These are phyloP conservation scores for Pasiphila rectangulata DNA, from an alignment of 2,888 invertebrate species.

Conservation along the genomic window DNA sequence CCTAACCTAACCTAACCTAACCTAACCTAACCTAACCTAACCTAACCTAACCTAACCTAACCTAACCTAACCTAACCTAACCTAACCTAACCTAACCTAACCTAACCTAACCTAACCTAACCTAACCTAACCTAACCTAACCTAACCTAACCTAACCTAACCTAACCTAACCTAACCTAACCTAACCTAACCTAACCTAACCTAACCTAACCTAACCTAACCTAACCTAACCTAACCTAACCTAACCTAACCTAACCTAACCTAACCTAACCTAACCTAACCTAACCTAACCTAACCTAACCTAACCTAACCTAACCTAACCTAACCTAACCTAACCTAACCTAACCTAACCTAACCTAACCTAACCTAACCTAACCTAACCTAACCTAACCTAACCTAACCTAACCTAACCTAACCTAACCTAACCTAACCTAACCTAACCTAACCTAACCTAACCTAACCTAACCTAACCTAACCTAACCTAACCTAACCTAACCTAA, in stretches of 20 bases:
- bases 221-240: conserved; percentile 36
- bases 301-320: conserved; percentile 31
- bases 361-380: conserved; percentile 29
- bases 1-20: conserved; percentile 30
- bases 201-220: conserved; percentile 35
- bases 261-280: conserved; percentile 30
- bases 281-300: conserved; percentile 34
- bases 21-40: conserved; percentile 23
- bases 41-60: conserved; percentile 25
- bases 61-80: conserved; percentile 12
- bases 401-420: conserved; percentile 19
- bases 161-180: conserved; percentile 34
- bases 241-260: conserved; percentile 33
- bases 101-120: conserved; percentile 35
- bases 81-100: conserved; percentile 16
- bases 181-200: conserved; percentile 30
- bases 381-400: conserved; percentile 31
- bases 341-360: conserved; percentile 21
- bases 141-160: conserved; percentile 32
- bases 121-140: conserved; percentile 36
- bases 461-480: conserved; percentile 36
- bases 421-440: conserved; percentile 29
- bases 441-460: conserved; percentile 31
- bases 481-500: conserved; percentile 33
- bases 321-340: conserved; percentile 22